Evolutionary conservation across 2,888 invertebrate genomes (phyloP), one percentile per base, ranked within the genome.

Genomic region (Agriotes lineatus): DNA sequence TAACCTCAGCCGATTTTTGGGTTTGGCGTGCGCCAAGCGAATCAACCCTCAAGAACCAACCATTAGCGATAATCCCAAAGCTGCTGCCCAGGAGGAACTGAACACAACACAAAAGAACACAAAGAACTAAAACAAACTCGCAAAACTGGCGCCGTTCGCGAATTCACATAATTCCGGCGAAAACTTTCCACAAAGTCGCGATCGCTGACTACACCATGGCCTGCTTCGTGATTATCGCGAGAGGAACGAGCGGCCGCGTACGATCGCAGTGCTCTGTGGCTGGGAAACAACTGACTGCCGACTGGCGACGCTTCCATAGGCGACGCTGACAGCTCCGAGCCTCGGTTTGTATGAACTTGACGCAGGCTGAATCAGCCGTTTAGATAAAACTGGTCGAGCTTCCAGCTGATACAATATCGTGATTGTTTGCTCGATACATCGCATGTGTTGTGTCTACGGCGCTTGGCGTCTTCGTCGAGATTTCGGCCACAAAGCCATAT

Each of bases 181-280:
- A 70, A 70, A 70, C 62, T 70, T 70, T 70, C 70, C 70, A 70
- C 70, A 37, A 45, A 52, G 44, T 22, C 33, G 20, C 7, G 48
- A 45, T 30, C 19, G 54, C 42, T 52, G 58, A 64, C 45, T 68
- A 69, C 44, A 65, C 65, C 65, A 66, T 69, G 57, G 56, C 61
- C 56, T 61, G 69, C 66, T 67, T 48, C 58, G 65, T 60, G 60
- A 60, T n/a, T 66, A 69, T 48, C 69, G 59, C 69, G 69, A 56
- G 65, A 66, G 56, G 16, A 44, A 42, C 9, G 39, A 12, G n/a
- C 39, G 39, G 10, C 52, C 25, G 9, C 60, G 58, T 48, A 18
- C 52, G 33, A 45, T 37, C 60, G 54, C 52, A 52, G 39, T 33
- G 30, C 25, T 3, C 30, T 12, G 35, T 22, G 52, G 65, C 48